phyloP scores from a whole-genome alignment of 2,888 invertebrate genomes.

The Epistrophe eligans region DNA sequence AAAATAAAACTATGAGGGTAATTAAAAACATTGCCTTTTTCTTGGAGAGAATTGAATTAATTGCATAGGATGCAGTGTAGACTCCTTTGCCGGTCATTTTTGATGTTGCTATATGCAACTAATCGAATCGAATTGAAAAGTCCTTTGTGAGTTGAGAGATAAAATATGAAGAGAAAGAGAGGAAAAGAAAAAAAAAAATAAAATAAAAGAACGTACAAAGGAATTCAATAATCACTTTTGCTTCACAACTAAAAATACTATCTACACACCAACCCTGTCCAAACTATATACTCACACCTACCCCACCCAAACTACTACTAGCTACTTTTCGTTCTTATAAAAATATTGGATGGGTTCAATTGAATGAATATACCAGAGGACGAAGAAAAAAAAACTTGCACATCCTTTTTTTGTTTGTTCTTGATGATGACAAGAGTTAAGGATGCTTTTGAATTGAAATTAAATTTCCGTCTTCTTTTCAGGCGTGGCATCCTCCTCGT shows the following conservation, averaged over 20 bases:
- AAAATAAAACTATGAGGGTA: slow-evolving; percentile 46
- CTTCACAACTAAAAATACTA: slow-evolving; percentile 52
- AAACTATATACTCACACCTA: background rate
- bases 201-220: slow-evolving; percentile 46
- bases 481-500: slow-evolving; percentile 81
- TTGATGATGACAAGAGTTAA: slow-evolving; percentile 40
- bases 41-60: slow-evolving; percentile 62
- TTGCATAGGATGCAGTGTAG: slow-evolving; percentile 35
- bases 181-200: background rate
- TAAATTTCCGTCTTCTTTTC: slow-evolving; percentile 83
- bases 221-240: slow-evolving; percentile 68
- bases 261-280: background rate
- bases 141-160: slow-evolving; percentile 60
- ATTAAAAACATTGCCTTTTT: slow-evolving; percentile 57
- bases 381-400: slow-evolving; percentile 29
- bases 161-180: background rate
- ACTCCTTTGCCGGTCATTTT: slow-evolving; percentile 54
- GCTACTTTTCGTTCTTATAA: slow-evolving; percentile 1
- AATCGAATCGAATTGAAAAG: slow-evolving; percentile 66
- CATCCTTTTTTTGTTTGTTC: slow-evolving; percentile 29
- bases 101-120: slow-evolving; percentile 34
- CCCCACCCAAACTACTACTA: background rate
- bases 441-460: slow-evolving; percentile 73
- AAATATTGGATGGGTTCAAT: slow-evolving; percentile 40
- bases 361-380: slow-evolving; percentile 22